phyloP scores from a whole-genome alignment of 2,113 vertebrate genomes.

The Riparia riparia region DNA sequence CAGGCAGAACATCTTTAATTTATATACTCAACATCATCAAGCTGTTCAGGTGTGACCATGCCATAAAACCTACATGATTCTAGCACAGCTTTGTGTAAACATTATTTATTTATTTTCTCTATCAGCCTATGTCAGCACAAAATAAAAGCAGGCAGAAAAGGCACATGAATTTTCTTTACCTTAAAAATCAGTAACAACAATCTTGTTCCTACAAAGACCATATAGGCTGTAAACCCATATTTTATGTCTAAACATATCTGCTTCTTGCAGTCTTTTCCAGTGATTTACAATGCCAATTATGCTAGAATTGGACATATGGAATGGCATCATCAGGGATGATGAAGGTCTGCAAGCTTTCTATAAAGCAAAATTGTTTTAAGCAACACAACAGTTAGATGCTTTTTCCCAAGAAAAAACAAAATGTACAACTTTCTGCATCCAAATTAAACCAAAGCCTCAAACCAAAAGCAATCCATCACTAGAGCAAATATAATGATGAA shows the following conservation, averaged over 20 bases:
- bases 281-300: not conserved
- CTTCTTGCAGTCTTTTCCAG: not conserved
- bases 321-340: not conserved
- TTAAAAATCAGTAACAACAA: not conserved
- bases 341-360: not conserved
- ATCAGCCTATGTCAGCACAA: not conserved
- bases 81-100: conserved; percentile 8
- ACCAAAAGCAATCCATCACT: not conserved
- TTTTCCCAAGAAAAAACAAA: not conserved
- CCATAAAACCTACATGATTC: conserved; percentile 6
- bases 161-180: not conserved
- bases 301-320: not conserved
- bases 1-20: conserved; percentile 39
- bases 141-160: conserved; percentile 5
- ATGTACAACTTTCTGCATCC: not conserved
- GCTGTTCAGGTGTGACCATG: conserved; percentile 30
- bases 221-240: not conserved
- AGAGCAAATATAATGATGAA: not conserved
- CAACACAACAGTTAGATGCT: not conserved
- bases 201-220: not conserved
- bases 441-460: not conserved
- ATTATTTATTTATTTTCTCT: conserved; percentile 35
- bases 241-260: not conserved
- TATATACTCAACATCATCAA: not conserved
- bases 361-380: not conserved